phyloP scores from a whole-genome alignment of 2,113 vertebrate genomes.

The Callochromis pleurospilus region DNA sequence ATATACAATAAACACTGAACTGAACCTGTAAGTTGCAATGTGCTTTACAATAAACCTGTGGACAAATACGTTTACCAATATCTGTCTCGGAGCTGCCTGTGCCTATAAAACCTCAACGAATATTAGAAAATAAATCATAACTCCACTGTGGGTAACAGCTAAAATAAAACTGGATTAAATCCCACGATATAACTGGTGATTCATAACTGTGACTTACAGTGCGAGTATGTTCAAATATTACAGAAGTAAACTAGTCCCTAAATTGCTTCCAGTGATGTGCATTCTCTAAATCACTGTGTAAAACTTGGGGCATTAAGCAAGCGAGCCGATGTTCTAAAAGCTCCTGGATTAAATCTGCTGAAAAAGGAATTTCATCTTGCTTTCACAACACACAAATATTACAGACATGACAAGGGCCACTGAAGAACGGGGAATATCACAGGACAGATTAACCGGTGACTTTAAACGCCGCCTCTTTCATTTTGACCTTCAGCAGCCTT shows the following conservation, averaged over 20 bases:
- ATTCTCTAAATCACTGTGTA: neutral
- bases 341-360: neutral
- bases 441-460: slow-evolving; percentile 13
- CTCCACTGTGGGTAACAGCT: neutral
- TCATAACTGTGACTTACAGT: neutral
- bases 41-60: neutral
- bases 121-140: neutral
- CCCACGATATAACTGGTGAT: neutral
- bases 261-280: neutral
- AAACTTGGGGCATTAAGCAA: neutral
- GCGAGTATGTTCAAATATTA: neutral
- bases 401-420: neutral
- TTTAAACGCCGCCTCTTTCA: neutral
- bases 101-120: neutral
- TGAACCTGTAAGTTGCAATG: neutral
- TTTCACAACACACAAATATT: neutral
- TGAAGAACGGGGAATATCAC: neutral
- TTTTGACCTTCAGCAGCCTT: neutral
- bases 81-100: neutral
- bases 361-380: neutral
- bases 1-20: neutral
- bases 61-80: neutral
- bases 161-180: neutral
- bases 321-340: neutral
- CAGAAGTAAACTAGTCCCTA: neutral